Conservation (phyloP, 2,888 invertebrate species). For the Ophioninae sp. region DNA sequence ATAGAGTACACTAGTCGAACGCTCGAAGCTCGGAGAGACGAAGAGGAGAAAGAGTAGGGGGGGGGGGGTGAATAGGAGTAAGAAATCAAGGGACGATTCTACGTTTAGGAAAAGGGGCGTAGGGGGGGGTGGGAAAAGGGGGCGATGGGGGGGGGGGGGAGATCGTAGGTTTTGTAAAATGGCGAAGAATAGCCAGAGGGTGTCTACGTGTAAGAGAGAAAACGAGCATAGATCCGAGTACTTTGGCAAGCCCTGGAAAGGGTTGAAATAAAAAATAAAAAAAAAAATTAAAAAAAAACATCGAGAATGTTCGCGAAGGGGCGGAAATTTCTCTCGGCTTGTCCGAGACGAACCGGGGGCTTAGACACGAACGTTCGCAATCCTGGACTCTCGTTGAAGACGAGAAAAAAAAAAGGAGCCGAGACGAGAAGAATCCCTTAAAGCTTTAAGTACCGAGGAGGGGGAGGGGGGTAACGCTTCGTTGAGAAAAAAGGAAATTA, state of each 20-base stretch:
- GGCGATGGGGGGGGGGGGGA: background rate
- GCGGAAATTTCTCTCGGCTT: background rate
- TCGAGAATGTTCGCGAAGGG: background rate
- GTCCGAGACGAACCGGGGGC: background rate
- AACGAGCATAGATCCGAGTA: constrained; percentile 10
- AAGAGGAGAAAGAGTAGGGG: background rate
- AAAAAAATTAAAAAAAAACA: background rate
- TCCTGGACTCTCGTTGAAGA: background rate
- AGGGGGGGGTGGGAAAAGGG: too few relatives aligned
- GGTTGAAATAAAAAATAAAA: background rate
- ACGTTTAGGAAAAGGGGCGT: constrained; percentile 3
- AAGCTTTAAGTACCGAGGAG: too few relatives aligned
- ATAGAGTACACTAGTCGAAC: background rate
- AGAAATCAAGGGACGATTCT: constrained; percentile 25
- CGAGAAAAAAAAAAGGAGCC: background rate
- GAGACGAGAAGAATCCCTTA: too few relatives aligned
- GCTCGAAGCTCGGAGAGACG: background rate
- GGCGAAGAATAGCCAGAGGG: constrained; percentile 58
- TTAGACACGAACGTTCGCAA: background rate
- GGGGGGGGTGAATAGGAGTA: background rate
- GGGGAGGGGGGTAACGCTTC: too few relatives aligned
- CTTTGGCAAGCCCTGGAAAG: background rate
- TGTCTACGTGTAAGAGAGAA: background rate
- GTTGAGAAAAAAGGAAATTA: background rate
- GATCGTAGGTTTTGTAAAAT: constrained; percentile 42